phyloP scores from a whole-genome alignment of 2,888 invertebrate species.

The Lamellibrachia satsuma region DNA sequence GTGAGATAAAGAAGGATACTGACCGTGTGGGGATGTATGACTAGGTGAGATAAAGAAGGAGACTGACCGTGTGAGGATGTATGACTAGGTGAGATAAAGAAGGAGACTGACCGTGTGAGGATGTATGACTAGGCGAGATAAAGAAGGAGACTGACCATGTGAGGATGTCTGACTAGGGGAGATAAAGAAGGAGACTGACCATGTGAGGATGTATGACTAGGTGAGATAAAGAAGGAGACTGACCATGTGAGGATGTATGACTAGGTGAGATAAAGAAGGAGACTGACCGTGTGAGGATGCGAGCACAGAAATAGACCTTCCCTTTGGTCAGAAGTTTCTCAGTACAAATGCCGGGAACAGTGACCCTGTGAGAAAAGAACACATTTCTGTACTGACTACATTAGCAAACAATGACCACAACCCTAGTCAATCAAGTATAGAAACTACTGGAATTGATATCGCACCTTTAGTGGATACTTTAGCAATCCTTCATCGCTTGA shows the following conservation, averaged over 20 bases:
- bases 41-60: too few species aligned
- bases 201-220: neutral
- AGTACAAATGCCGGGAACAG: slow-evolving; percentile 58
- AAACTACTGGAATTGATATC: neutral
- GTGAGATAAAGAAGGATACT: too few species aligned
- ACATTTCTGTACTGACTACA: neutral
- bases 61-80: neutral
- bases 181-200: too few species aligned
- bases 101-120: neutral
- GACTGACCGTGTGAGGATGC: slow-evolving; percentile 60
- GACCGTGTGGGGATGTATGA: neutral
- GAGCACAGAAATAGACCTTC: slow-evolving; percentile 61
- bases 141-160: neutral
- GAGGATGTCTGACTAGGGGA: too few species aligned
- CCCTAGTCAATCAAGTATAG: neutral
- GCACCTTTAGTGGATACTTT: neutral
- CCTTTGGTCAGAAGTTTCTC: slow-evolving; percentile 59
- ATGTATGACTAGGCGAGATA: neutral
- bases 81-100: neutral
- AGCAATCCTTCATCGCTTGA: neutral
- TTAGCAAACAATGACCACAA: neutral
- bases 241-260: neutral
- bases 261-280: neutral
- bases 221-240: too few species aligned
- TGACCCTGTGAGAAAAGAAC: slow-evolving; percentile 47